Evolutionary conservation across 2,888 invertebrate species (phyloP), one percentile per base, ranked within the genome.

Genomic region (Campoplex nolae): DNA sequence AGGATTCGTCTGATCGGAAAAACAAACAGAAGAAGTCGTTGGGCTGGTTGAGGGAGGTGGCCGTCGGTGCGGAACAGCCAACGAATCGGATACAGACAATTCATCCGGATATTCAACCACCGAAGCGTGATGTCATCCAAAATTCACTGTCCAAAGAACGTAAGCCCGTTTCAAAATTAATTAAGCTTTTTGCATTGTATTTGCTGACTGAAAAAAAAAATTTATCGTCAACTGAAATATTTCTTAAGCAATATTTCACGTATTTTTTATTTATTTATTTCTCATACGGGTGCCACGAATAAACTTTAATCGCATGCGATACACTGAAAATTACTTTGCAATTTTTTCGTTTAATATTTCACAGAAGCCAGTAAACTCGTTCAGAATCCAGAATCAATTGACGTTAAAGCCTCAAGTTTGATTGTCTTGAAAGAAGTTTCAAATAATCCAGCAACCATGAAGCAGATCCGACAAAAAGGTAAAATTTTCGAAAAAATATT

Each of bases 11-110:
- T 62, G 74, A 85, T 62, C 65, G 74, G 79, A 84, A 73, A 45
- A 48, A 83, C 48, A 88, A 85, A 70, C 67, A 77, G 84, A 89
- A 77, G 84, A 89, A 88, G 83, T 84, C 84, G 71, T 84, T 62
- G 23, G 70, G 67, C 62, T 81, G 80, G 82, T 71, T 75, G 76
- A 88, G 88, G 85, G 84, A 76, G 82, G 84, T 45, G 68, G 48
- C 71, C 45, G 74, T 79, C 65, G 85, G 83, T 85, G 88, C 80
- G 86, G 86, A 88, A 88, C 80, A 83, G 82, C 82, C 84, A 70
- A 75, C 54, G 67, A 78, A 81, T 76, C 88, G 83, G n/a, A 84
- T 87, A 23, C 87, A 88, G 68, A 90, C 89, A 58, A 89, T 89
- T 32, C 88, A 87, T 83, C 89, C 89, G 77, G 84, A 89, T 75